A percentile compares a stretch with the other conserved stretches of the same genome.
Evolutionary conservation across 2,888 invertebrate species (phyloP).

Genomic region (Drosophila emarginata): DNA sequence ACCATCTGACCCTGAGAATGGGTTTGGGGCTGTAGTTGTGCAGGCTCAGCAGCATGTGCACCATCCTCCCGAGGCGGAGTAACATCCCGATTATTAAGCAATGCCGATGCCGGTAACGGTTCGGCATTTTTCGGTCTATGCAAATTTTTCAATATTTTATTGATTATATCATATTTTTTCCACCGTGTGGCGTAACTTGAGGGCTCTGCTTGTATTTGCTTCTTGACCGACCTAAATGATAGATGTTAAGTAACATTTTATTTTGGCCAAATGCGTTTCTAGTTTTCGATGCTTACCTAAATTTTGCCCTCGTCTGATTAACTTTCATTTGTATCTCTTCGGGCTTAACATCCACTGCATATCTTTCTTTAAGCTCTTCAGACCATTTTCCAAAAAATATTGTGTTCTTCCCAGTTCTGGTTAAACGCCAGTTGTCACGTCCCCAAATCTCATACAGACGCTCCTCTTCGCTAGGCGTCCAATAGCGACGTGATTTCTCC

Average conservation of each 20-base stretch:
- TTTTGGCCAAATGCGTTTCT: not conserved
- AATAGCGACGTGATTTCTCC: constrained; percentile 75
- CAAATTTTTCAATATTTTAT: constrained; percentile 75
- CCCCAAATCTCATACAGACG: constrained; percentile 79
- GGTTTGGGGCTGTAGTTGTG: constrained; percentile 31
- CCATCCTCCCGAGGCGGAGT: constrained; percentile 65
- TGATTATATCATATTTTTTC: constrained; percentile 77
- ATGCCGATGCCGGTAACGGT: constrained; percentile 71
- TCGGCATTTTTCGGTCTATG: constrained; percentile 78
- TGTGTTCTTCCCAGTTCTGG: constrained; percentile 77
- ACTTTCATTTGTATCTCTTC: constrained; percentile 79
- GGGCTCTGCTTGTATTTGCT: constrained; percentile 58
- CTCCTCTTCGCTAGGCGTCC: constrained; percentile 79
- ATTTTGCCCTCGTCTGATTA: constrained; percentile 79
- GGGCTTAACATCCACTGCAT: constrained; percentile 74
- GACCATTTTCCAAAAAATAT: constrained; percentile 76
- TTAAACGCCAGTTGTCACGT: constrained; percentile 78
- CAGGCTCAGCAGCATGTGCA: constrained; percentile 39
- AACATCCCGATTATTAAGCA: constrained; percentile 77
- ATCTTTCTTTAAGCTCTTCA: constrained; percentile 71
- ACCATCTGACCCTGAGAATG: constrained; percentile 10
- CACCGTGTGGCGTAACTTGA: constrained; percentile 62
- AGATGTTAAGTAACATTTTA: not conserved
- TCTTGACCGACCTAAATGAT: constrained; percentile 54
- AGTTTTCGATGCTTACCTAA: constrained; percentile 57